Evolutionary conservation across 2,888 invertebrate species (phyloP).

Genomic region (Bruchidius siliquastri): DNA sequence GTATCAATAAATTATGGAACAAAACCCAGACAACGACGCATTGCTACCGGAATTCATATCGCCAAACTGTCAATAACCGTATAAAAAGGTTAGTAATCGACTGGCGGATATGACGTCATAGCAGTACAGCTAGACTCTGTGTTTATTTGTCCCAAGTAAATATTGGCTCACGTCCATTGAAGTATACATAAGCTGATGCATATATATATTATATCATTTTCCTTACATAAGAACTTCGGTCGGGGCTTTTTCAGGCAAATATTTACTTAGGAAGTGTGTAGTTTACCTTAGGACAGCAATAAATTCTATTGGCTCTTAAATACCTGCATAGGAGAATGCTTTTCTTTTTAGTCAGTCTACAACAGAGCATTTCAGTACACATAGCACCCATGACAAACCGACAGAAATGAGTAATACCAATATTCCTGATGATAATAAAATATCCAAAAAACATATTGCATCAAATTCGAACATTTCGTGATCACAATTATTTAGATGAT

Average conservation of each 20-base stretch:
- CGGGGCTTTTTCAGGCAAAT: conserved; percentile 33
- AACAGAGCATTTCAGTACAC: neutral
- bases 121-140: conserved; percentile 11
- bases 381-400: no score
- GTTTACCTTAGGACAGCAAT: neutral
- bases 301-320: neutral
- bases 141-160: conserved; percentile 41
- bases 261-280: conserved; percentile 34
- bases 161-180: conserved; percentile 45
- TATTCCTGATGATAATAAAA: no score
- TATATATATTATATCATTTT: conserved; percentile 46
- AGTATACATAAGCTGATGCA: conserved; percentile 28
- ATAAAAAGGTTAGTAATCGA: neutral
- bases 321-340: neutral
- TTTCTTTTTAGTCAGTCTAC: neutral
- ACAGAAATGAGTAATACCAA: no score
- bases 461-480: no score
- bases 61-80: neutral
- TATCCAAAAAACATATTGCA: no score
- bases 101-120: neutral
- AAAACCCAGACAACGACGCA: neutral
- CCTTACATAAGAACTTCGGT: conserved; percentile 42
- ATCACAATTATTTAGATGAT: no score
- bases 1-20: neutral
- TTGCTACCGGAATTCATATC: neutral